Evolutionary conservation across 2,888 invertebrate genomes (phyloP), one percentile per base, ranked within the genome.

Genomic region (Nebria brevicollis): DNA sequence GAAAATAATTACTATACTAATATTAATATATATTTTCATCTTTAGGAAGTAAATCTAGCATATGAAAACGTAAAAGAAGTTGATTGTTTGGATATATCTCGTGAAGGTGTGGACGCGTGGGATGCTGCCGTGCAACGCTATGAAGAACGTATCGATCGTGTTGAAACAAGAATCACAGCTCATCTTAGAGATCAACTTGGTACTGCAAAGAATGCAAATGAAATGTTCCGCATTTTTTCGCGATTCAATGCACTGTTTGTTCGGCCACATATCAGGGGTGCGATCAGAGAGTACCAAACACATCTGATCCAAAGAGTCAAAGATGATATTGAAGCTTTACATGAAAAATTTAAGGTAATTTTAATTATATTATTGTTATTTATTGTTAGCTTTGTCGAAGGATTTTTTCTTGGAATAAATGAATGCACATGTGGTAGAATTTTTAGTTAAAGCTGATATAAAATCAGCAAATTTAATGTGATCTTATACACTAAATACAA

Each of bases 51-150:
- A 0, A 98, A 98, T 89, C 91, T 97, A 84, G 99, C 99, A 0
- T 99, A 99, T 88, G 98, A 99, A 88, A 98, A 98, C 89, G 98
- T 99, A 2, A 99, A 99, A 88, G 98, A 98, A 90, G 98, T 99
- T 0, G 99, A 99, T 88, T 98, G 98, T 85, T 90, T 99, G 87
- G 99, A 99, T 88, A 98, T 99, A 68, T 94, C 96, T 43, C 97
- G 97, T 85, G 99, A 99, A 88, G 99, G 99, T 0, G 94, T 95
- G 78, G 98, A 98, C 87, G 95, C 97, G 1, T 99, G 99, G 99
- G 98, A 99, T 86, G 98, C 98, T 1, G 98, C 99, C 11, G 96
- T 97, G 11, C 94, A 96, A 82, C 94, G 98, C 73, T 99, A 99
- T 89, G 98, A 99, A 89, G 99, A 99, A 87, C 93, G 98, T 83